A percentile compares a stretch with the other conserved stretches of the same genome.
Conservation (phyloP, 1,140 invertebrate genomes). For the Bombus pascuorum region DNA sequence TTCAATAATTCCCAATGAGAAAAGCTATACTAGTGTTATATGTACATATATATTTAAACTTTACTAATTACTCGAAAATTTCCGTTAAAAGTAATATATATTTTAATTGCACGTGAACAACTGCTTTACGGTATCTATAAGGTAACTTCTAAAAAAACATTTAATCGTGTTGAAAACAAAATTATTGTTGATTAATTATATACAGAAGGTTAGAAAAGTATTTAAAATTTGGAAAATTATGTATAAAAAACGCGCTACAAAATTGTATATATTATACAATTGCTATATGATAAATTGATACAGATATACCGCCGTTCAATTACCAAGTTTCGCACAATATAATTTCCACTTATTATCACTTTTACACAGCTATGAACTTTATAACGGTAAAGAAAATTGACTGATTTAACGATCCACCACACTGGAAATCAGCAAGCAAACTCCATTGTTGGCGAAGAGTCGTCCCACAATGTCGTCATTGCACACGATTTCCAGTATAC, state of each 20-base stretch:
- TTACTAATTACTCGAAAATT: neutral
- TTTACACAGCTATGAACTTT: neutral
- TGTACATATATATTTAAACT: too few relatives aligned
- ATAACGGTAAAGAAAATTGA: neutral
- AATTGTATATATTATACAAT: neutral
- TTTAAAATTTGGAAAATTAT: neutral
- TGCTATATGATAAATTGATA: neutral
- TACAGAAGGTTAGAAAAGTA: neutral
- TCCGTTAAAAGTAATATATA: fast-evolving
- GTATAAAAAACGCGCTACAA: too few relatives aligned
- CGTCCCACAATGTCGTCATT: slow-evolving; percentile 51
- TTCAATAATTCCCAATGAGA: neutral
- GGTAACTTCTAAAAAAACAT: neutral
- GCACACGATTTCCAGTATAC: slow-evolving; percentile 52
- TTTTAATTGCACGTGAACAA: neutral
- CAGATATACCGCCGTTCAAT: neutral
- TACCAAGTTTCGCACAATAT: neutral
- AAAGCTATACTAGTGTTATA: neutral
- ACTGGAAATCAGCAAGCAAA: slow-evolving; percentile 36
- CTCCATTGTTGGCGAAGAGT: slow-evolving; percentile 45
- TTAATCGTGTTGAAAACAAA: neutral
- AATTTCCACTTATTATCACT: slow-evolving; percentile 24
- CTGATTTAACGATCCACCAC: neutral
- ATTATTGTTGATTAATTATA: neutral
- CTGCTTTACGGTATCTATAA: too few relatives aligned